Evolutionary conservation across 2,113 vertebrate genomes (phyloP), one percentile per base, ranked within the genome.

Genomic region (Panthera uncia): DNA sequence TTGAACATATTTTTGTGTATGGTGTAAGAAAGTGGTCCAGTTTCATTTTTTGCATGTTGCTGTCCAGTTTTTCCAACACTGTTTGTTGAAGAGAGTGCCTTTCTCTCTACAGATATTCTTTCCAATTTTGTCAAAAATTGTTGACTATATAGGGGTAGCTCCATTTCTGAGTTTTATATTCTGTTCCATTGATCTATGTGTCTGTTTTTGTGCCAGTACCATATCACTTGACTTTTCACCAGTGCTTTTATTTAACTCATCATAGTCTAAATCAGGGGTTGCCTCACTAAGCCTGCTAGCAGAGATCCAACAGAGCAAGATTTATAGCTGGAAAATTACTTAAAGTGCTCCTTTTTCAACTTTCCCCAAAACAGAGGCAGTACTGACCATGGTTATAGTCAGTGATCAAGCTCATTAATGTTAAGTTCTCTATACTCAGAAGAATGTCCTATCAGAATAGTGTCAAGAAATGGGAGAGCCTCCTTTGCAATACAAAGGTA

Each of bases 191-290:
- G 57, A 61, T 61, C 57, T 61, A 23, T 61, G 21, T 61, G 57
- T 61, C 57, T 61, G 57, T 61, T 61, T 61, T 61, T 23, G 21
- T 61, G 21, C 57, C 21, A 61, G 57, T 61, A 61, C 19, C 21
- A 61, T 61, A 94, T 80, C 94, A 16, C 21, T 74, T 69, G 71
- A 65, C 61, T 78, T 97, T 73, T 31, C 91, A 65, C 52, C 33
- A 80, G 0, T 92, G 91, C 78, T 97, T 61, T 10, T 0, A 13
- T 96, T 98, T 80, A 82, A 86, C 95, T 95, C 95, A 55, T 92
- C 80, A 92, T 76, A 0, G 5, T 71, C 61, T 4, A 29, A 65
- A 84, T 41, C 57, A 95, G 27, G 57, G 2, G 10, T 7, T 0
- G 2, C 85, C 95, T 96, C 81, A 38, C 78, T 91, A 89, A 83